phyloP scores from a whole-genome alignment of 2,888 invertebrate species.

The Drosophila tripunctata region DNA sequence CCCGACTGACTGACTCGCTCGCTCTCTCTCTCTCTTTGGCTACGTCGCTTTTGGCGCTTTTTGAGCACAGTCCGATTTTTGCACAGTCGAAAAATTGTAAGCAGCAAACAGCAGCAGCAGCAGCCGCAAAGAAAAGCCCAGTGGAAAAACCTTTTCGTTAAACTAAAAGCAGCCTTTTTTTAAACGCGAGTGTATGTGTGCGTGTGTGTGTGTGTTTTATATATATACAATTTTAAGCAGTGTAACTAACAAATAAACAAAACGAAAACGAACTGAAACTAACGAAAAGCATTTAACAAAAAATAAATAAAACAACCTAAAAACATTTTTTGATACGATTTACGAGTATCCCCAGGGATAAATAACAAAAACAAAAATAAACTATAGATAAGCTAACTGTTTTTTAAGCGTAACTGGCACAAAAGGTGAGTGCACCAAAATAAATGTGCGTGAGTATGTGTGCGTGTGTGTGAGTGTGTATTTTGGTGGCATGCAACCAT shows the following conservation, averaged over 20 bases:
- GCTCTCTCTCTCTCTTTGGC: conserved; percentile 20
- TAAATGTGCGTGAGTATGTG: not conserved
- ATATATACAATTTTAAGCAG: conserved; percentile 5
- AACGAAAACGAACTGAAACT: conserved; percentile 1
- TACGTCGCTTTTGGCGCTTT: conserved; percentile 50
- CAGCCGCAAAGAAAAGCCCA: conserved; percentile 47
- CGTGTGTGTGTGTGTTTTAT: too few species aligned
- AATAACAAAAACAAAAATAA: not conserved
- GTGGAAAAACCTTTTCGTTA: conserved; percentile 35
- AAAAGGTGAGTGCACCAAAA: conserved; percentile 67
- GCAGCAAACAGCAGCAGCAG: conserved; percentile 65
- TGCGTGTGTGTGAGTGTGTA: not conserved
- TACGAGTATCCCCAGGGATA: conserved; percentile 31
- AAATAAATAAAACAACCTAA: not conserved
- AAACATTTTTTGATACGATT: conserved; percentile 59
- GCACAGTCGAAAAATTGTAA: conserved; percentile 71
- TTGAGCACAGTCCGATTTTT: conserved; percentile 66
- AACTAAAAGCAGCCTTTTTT: conserved; percentile 12
- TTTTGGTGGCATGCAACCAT: conserved; percentile 44
- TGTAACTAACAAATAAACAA: conserved; percentile 12
- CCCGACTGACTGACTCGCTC: conserved; percentile 3
- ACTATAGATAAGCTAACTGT: not conserved
- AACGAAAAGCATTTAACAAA: conserved; percentile 25
- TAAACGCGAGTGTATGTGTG: conserved; percentile 12
- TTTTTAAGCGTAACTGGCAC: conserved; percentile 29